A percentile compares a stretch with the other conserved stretches of the same genome.
phyloP scores from a whole-genome alignment of 2,797 vertebrate species.

The Salmo trutta region DNA sequence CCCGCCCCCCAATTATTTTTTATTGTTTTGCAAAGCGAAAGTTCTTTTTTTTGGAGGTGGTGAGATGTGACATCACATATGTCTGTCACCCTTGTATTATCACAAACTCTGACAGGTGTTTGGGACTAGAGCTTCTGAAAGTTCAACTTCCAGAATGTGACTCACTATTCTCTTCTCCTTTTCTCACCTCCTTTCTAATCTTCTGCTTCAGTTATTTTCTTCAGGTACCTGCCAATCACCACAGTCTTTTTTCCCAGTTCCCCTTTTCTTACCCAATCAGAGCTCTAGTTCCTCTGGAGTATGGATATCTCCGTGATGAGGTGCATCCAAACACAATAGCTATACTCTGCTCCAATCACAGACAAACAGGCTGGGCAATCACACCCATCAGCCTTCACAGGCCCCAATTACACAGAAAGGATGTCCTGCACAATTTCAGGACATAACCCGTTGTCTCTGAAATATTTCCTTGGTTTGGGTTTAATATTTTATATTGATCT shows the following conservation, averaged over 20 bases:
- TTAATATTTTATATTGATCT: neutral
- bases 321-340: slow-evolving; percentile 37
- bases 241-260: slow-evolving; percentile 28
- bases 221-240: slow-evolving; percentile 25
- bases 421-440: neutral
- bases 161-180: too few relatives aligned
- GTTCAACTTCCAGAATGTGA: too few relatives aligned
- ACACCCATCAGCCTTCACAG: slow-evolving; percentile 11
- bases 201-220: slow-evolving; percentile 13
- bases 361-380: slow-evolving; percentile 32
- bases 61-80: too few relatives aligned
- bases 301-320: slow-evolving; percentile 27
- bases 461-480: neutral
- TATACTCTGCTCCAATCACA: slow-evolving; percentile 15
- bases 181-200: too few relatives aligned
- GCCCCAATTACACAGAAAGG: neutral
- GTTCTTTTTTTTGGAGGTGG: too few relatives aligned
- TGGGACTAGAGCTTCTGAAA: too few relatives aligned
- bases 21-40: too few relatives aligned
- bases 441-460: neutral
- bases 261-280: slow-evolving; percentile 35
- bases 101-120: too few relatives aligned
- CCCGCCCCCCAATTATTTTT: too few relatives aligned
- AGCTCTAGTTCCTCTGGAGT: slow-evolving; percentile 23
- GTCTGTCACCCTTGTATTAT: too few relatives aligned